Conservation (phyloP, 2,888 invertebrate species). For the Lepas anatifera region DNA sequence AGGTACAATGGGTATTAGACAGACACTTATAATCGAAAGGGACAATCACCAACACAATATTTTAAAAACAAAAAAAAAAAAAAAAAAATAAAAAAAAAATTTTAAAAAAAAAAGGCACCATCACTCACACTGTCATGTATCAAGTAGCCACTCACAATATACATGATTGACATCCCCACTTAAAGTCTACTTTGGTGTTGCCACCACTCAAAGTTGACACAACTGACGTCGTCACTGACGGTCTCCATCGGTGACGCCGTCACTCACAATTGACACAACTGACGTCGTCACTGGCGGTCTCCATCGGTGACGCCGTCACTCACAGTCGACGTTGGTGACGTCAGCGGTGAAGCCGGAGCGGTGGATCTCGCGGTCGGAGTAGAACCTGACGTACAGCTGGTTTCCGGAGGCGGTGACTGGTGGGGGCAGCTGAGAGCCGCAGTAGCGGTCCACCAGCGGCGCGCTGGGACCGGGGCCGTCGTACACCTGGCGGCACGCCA, state of each 20-base stretch:
- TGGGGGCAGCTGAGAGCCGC: slow-evolving; percentile 37
- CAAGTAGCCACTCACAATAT: too few species aligned
- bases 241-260: too few species aligned
- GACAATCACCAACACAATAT: slow-evolving; percentile 13
- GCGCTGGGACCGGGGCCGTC: slow-evolving; percentile 39
- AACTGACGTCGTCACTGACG: too few species aligned
- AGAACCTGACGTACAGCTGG: slow-evolving; percentile 53
- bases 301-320: too few species aligned
- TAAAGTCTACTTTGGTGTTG: too few species aligned
- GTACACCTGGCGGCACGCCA: too few species aligned
- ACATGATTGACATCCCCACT: too few species aligned
- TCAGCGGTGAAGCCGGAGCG: slow-evolving; percentile 27
- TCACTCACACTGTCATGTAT: too few species aligned
- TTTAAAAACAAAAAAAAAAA: not conserved
- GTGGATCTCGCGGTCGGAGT: slow-evolving; percentile 38
- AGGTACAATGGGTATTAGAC: too few species aligned
- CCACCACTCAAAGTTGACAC: too few species aligned
- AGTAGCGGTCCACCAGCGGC: slow-evolving; percentile 47
- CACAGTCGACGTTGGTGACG: slow-evolving; percentile 19
- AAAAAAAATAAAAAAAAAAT: not conserved
- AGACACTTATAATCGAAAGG: too few species aligned
- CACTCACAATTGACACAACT: slow-evolving; percentile 19
- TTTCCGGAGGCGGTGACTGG: slow-evolving; percentile 41
- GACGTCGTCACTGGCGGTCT: slow-evolving; percentile 20
- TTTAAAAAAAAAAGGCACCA: not conserved